Conservation (phyloP, 2,797 vertebrate genomes). For the Bucorvus abyssinicus region DNA sequence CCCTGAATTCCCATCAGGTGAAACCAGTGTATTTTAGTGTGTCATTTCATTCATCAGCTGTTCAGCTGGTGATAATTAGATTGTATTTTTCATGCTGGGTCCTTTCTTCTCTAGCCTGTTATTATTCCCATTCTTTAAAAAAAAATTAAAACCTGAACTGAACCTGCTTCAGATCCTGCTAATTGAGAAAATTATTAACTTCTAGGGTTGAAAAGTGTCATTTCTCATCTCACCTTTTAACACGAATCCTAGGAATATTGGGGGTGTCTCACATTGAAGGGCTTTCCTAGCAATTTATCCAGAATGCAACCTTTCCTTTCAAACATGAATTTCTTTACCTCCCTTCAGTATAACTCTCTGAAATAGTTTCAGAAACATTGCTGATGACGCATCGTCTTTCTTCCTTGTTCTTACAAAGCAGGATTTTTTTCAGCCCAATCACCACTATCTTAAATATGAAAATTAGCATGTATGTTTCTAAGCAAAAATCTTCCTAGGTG, state of each 20-base stretch:
- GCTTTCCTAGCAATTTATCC: slow-evolving; percentile 3
- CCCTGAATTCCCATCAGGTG: background rate
- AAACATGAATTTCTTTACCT: background rate
- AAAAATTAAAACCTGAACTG: background rate
- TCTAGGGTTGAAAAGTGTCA: slow-evolving; percentile 18
- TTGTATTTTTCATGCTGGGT: slow-evolving; percentile 9
- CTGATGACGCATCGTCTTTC: background rate
- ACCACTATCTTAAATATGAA: background rate
- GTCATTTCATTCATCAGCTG: slow-evolving; percentile 18
- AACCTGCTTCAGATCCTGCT: slow-evolving; percentile 41
- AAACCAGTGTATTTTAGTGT: background rate
- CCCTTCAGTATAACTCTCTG: background rate
- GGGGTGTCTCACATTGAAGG: background rate
- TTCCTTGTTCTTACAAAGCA: background rate
- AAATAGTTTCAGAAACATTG: background rate
- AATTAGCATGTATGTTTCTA: background rate
- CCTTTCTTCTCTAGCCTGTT: slow-evolving; percentile 16
- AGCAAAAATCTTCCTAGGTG: background rate
- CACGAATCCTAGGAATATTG: background rate
- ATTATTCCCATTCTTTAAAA: background rate
- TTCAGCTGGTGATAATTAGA: slow-evolving; percentile 32
- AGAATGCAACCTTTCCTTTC: background rate
- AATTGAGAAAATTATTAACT: slow-evolving; percentile 51
- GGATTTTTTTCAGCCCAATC: background rate
- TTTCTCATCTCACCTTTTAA: background rate